Conservation (phyloP, 2,113 vertebrate species). For the Halcyon malimbica region DNA sequence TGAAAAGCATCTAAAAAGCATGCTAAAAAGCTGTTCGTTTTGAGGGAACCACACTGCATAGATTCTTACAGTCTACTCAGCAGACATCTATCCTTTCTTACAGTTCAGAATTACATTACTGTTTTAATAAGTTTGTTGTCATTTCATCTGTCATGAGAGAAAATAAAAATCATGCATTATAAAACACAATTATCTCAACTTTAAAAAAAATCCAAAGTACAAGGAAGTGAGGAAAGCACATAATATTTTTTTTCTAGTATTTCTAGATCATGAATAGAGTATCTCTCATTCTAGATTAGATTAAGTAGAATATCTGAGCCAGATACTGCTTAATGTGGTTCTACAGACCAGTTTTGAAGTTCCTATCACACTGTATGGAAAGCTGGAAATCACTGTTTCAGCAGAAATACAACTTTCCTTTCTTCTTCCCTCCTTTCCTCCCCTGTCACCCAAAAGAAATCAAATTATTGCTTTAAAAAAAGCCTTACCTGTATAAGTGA, state of each 20-base stretch:
- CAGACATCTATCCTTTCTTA: background rate
- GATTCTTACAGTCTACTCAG: background rate
- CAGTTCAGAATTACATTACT: background rate
- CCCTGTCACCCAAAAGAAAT: background rate
- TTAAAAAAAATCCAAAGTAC: background rate
- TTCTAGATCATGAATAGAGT: background rate
- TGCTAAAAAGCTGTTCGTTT: background rate
- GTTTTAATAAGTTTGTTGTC: background rate
- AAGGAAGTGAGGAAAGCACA: background rate
- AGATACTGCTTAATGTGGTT: background rate
- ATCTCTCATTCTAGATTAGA: too few species aligned
- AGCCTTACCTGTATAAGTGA: conserved; percentile 89
- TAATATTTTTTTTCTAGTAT: background rate
- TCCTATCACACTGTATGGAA: background rate
- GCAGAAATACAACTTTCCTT: background rate
- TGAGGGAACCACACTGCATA: background rate
- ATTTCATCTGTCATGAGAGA: background rate
- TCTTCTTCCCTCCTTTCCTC: background rate
- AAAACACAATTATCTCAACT: background rate
- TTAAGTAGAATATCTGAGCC: background rate
- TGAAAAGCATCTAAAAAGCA: background rate
- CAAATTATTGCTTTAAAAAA: background rate
- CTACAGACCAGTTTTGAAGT: background rate
- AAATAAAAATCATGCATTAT: background rate
- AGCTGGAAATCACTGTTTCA: background rate